Percentiles rank a stretch among this genome's conserved stretches.
phyloP scores from a whole-genome alignment of 2,113 vertebrate species.

The Peromyscus leucopus region DNA sequence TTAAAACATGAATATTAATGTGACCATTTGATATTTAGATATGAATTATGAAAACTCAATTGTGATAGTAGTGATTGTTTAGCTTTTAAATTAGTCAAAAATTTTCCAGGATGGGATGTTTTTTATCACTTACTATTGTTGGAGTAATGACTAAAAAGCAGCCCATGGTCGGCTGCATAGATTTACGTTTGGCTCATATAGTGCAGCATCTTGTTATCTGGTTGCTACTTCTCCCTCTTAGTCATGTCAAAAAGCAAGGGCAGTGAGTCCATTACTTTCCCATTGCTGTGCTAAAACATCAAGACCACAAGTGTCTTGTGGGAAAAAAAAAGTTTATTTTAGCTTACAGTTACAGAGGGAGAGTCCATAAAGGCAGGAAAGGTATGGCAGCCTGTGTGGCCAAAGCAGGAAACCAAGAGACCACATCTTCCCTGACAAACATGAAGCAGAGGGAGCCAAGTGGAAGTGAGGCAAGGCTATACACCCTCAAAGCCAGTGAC shows the following conservation, averaged over 20 bases:
- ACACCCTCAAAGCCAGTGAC: not conserved
- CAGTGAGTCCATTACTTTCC: not conserved
- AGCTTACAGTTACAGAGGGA: not conserved
- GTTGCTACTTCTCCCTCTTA: not conserved
- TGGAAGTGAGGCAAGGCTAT: not conserved
- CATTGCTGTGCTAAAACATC: not conserved
- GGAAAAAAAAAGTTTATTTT: not conserved
- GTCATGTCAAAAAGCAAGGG: not conserved
- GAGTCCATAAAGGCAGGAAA: not conserved
- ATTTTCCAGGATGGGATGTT: not conserved
- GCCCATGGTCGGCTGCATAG: not conserved
- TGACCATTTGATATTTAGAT: not conserved
- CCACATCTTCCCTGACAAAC: not conserved
- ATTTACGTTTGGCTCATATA: not conserved
- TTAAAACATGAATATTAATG: not conserved
- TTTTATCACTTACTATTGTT: not conserved
- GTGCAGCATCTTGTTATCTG: not conserved
- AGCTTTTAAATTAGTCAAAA: not conserved
- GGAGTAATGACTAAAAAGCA: not conserved
- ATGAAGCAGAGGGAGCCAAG: not conserved
- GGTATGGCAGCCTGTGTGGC: not conserved
- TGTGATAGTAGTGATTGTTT: not conserved
- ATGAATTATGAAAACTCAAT: not conserved
- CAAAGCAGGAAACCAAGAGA: not conserved
- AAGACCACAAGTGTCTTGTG: not conserved